phyloP scores from a whole-genome alignment of 2,888 invertebrate species.

The Sarcophaga rosellei region DNA sequence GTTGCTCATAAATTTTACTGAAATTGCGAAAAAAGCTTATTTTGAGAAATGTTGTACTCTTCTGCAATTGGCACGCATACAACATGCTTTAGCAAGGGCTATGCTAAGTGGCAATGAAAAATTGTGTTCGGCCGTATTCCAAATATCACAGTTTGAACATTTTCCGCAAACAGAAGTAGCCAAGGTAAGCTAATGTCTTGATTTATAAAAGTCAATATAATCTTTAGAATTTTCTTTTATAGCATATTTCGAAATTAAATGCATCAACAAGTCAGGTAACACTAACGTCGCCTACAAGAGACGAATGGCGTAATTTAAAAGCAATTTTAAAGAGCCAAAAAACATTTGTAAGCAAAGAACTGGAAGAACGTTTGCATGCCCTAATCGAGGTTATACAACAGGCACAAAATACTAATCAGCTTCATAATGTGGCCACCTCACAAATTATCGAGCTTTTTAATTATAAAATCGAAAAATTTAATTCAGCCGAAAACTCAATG shows the following conservation, averaged over 20 bases:
- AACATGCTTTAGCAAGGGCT: conserved; percentile 78
- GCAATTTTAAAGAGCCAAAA: conserved; percentile 77
- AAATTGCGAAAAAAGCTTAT: conserved; percentile 79
- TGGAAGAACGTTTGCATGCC: conserved; percentile 76
- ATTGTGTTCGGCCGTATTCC: conserved; percentile 76
- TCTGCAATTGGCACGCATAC: conserved; percentile 77
- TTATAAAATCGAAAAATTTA: conserved; percentile 78
- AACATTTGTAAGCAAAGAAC: conserved; percentile 76
- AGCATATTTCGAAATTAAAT: conserved; percentile 75
- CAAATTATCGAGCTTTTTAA: conserved; percentile 80
- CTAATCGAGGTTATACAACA: conserved; percentile 75
- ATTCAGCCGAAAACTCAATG: conserved; percentile 73
- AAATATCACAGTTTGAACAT: conserved; percentile 78
- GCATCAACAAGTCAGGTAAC: conserved; percentile 54
- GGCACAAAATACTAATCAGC: conserved; percentile 75
- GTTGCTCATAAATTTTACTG: conserved; percentile 77
- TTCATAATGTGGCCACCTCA: conserved; percentile 78
- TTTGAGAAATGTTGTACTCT: conserved; percentile 77
- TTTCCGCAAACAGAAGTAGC: conserved; percentile 78
- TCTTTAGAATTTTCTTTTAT: conserved; percentile 9
- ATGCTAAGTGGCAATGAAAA: conserved; percentile 75
- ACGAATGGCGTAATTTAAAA: conserved; percentile 79
- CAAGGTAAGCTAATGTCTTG: conserved; percentile 71
- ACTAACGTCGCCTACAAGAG: conserved; percentile 68
- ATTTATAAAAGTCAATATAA: background rate